phyloP scores from a whole-genome alignment of 2,797 vertebrate species.

The Labroides dimidiatus region DNA sequence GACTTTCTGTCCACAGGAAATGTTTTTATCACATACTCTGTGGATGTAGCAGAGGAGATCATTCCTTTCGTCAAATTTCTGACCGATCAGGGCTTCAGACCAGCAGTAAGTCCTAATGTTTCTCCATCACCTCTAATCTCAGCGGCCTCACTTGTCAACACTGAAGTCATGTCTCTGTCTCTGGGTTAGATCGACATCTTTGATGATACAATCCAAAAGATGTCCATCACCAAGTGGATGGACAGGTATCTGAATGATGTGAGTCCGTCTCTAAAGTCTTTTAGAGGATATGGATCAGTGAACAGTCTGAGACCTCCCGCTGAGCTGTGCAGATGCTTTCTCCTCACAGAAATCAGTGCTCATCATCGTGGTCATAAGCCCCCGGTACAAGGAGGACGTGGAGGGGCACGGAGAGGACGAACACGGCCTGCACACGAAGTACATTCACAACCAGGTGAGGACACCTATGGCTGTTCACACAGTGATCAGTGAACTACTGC shows the following conservation, averaged over 20 bases:
- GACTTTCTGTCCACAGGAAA: constrained; percentile 82
- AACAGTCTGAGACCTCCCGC: neutral
- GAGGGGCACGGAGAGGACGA: constrained; percentile 91
- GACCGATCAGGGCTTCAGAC: constrained; percentile 91
- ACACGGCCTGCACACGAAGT: constrained; percentile 96
- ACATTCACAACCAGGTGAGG: constrained; percentile 95
- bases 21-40: constrained; percentile 95
- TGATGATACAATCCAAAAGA: constrained; percentile 88
- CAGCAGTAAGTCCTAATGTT: constrained; percentile 85
- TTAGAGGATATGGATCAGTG: neutral
- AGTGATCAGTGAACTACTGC: constrained; percentile 3
- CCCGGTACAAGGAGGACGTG: constrained; percentile 94
- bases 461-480: neutral
- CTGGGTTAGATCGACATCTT: constrained; percentile 92
- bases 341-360: constrained; percentile 91
- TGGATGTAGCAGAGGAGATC: constrained; percentile 89
- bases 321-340: constrained; percentile 15
- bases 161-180: constrained; percentile 20
- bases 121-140: neutral
- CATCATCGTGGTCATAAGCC: constrained; percentile 97
- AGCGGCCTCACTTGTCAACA: neutral
- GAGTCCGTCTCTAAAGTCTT: constrained; percentile 80
- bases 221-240: constrained; percentile 96
- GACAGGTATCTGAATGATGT: constrained; percentile 93
- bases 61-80: constrained; percentile 90